Base-by-base conservation (phyloP, 2,113 vertebrate species). In the Etheostoma cragini region DNA sequence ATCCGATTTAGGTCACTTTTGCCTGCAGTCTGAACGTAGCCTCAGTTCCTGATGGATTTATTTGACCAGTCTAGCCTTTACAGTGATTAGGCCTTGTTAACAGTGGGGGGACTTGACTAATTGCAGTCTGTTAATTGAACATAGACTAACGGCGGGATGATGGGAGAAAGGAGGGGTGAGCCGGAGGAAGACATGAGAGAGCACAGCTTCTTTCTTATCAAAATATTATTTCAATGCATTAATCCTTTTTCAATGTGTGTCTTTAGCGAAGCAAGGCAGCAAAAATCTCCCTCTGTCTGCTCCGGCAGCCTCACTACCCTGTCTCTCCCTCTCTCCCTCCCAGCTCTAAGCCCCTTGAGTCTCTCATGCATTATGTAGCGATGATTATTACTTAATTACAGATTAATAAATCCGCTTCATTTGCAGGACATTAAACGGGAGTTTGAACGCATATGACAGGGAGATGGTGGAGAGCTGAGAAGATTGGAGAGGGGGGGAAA, bases 341-440 rank as follows among this genome's bases (percentile, higher is more conserved):
- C 79, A 84, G 91, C 90, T 84, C 85, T 76, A 8, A 84, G 87
- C 93, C 95, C 93, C 94, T 88, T 38, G 94, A 94, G 94, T 91
- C 87, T 93, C 93, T 95, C 93, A 95, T 96, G 94, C 93, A 95
- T 95, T 95, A 95, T 95, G 94, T 95, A 95, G 94, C 80, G 89
- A 95, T 95, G 94, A 96, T 95, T 95, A 96, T 95, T 94, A 95
- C 95, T 96, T 96, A 95, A 96, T 95, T 95, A 95, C 93, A 94
- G 93, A 96, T 96, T 95, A 95, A 96, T 95, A 95, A 96, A 95
- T 95, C 95, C 88, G 91, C 95, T 95, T 95, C 93, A 96, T 96
- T 96, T 95, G 92, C 93, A 94, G 95, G 93, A 96, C 95, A 95
- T 95, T 95, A 95, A 95, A 93, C 86, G 90, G 89, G 91, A 93